phyloP scores from a whole-genome alignment of 2,797 vertebrate genomes.

The Phyllotis vaccarum region DNA sequence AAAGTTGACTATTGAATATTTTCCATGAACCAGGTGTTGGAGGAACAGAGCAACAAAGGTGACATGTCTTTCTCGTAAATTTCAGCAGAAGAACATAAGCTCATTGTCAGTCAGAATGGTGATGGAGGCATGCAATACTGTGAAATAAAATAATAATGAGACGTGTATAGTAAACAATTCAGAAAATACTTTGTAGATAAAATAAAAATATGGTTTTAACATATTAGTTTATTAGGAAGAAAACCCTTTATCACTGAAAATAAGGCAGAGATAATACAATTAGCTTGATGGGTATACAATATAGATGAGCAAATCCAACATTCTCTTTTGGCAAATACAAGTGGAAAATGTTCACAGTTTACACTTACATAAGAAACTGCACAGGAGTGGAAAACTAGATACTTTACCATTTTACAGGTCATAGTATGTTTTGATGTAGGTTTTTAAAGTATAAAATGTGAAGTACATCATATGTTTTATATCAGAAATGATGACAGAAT shows the following conservation, averaged over 20 bases:
- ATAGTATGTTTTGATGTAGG: not conserved
- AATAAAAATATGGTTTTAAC: not conserved
- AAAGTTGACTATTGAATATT: not conserved
- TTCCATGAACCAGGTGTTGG: not conserved
- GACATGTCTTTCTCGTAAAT: not conserved
- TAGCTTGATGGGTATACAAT: not conserved
- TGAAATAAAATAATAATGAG: not conserved
- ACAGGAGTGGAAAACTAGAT: not conserved
- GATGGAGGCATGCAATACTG: not conserved
- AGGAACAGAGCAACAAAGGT: not conserved
- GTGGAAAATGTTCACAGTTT: not conserved
- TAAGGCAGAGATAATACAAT: not conserved
- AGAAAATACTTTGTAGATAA: not conserved
- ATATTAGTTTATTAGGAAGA: not conserved
- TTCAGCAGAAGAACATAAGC: not conserved
- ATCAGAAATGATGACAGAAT: not conserved
- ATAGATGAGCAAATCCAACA: not conserved
- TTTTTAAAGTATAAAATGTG: not conserved
- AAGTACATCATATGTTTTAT: not conserved
- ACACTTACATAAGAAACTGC: not conserved
- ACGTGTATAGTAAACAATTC: not conserved
- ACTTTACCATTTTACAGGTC: not conserved
- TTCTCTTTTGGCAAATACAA: not conserved
- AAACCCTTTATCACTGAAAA: not conserved
- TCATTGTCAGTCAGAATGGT: not conserved